Conservation (phyloP, 2,888 invertebrate genomes). For the Myathropa florea region DNA sequence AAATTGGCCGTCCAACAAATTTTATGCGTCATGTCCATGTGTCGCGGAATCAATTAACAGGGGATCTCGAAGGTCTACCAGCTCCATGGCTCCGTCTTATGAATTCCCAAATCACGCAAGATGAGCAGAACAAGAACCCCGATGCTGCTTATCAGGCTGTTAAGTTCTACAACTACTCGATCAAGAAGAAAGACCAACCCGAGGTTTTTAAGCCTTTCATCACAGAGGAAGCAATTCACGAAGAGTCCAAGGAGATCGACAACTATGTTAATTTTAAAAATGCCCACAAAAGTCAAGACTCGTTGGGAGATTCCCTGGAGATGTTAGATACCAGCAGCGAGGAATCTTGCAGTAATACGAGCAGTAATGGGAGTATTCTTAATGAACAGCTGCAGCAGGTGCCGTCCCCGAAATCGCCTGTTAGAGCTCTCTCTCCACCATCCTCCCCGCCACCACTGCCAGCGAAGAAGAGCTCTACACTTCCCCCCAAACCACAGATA, state of each 20-base stretch:
- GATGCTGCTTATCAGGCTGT: slow-evolving; percentile 94
- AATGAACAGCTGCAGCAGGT: slow-evolving; percentile 55
- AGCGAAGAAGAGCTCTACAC: slow-evolving; percentile 80
- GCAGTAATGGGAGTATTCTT: slow-evolving; percentile 72
- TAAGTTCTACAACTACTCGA: slow-evolving; percentile 93
- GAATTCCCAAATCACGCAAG: slow-evolving; percentile 90
- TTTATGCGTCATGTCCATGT: slow-evolving; percentile 94
- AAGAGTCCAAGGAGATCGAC: slow-evolving; percentile 91
- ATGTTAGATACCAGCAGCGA: slow-evolving; percentile 82
- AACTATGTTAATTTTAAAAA: slow-evolving; percentile 88
- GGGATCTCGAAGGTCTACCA: slow-evolving; percentile 92
- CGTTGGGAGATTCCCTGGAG: slow-evolving; percentile 81
- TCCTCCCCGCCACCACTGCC: slow-evolving; percentile 80
- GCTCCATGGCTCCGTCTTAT: slow-evolving; percentile 90
- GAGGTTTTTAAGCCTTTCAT: slow-evolving; percentile 90
- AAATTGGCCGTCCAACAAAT: slow-evolving; percentile 91
- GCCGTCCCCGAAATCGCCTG: slow-evolving; percentile 47
- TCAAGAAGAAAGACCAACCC: slow-evolving; percentile 88
- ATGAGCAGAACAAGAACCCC: slow-evolving; percentile 94
- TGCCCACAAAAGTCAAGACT: slow-evolving; percentile 85
- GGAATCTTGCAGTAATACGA: slow-evolving; percentile 75
- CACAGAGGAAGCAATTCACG: slow-evolving; percentile 90
- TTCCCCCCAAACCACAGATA: slow-evolving; percentile 81
- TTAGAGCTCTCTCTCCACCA: slow-evolving; percentile 29
- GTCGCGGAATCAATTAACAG: slow-evolving; percentile 90